Base-by-base conservation (phyloP, 2,797 vertebrate species). In the Propithecus perrieri region DNA sequence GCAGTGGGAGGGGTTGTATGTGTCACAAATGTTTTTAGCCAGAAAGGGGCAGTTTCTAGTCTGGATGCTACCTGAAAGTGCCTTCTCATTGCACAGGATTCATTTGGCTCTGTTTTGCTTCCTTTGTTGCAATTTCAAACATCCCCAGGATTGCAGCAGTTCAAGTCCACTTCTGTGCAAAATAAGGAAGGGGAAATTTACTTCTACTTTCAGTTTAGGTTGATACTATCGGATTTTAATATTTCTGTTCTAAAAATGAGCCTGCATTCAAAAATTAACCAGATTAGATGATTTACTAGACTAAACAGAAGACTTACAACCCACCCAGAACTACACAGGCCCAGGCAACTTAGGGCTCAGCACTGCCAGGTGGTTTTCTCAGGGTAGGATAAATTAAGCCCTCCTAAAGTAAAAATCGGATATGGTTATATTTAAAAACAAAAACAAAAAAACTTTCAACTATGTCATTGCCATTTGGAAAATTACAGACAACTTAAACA, bases 181-280 rank as follows among this genome's bases (percentile, higher is more conserved):
- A 96, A 97, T 65, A 63, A 71, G 86, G 93, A 98, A 98, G 94
- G 5, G 3, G 85, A 83, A 89, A 91, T 28, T 63, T 50, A 69
- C 65, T 96, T 85, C 91, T 88, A 86, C 83, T 97, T 98, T 96
- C 89, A 91, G 0, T 94, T 76, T 91, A 91, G 80, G 18, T 18
- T 69, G 5, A 38, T 71, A 71, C 22, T 35, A 71, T 38, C 63
- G 9, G 33, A 17, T 65, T 65, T 65, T 38, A 91, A n/a, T 55
- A 86, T 71, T 96, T 85, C 78, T 48, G 35, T 53, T 95, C 63
- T 80, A 46, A 94, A 94, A 95, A 83, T 61, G 22, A 91, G 30
- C 30, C 50, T 65, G 5, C 4, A 17, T 61, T 91, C 8, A 79
- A 76, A 97, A 93, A n/a, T 10, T 35, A 74, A 93, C 46, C 84